These are phyloP conservation scores for Nesidiocoris tenuis DNA, from an alignment of 2,888 invertebrate species.

Conservation along the genomic window DNA sequence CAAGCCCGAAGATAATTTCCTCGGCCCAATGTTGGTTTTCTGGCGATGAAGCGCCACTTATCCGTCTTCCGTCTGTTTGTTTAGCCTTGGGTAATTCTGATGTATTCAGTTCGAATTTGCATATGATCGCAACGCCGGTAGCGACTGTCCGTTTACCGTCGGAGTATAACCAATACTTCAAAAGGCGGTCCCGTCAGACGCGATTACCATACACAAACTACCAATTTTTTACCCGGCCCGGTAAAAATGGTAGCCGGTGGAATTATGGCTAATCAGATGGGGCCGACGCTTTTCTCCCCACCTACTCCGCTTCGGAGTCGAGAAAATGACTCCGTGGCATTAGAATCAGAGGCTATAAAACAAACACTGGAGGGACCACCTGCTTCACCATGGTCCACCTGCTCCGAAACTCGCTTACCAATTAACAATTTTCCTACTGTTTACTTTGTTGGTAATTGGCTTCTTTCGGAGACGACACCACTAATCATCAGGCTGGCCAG, in stretches of 20 bases:
- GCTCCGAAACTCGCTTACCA: slow-evolving; percentile 15
- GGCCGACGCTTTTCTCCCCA: slow-evolving; percentile 7
- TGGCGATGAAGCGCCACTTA: background rate
- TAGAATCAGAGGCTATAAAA: slow-evolving; percentile 23
- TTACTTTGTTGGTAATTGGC: slow-evolving; percentile 36
- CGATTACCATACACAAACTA: background rate
- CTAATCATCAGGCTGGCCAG: slow-evolving; percentile 25
- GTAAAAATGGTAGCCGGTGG: background rate
- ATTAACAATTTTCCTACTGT: slow-evolving; percentile 43
- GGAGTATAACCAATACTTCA: background rate
- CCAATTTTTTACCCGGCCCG: background rate
- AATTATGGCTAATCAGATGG: slow-evolving; percentile 3
- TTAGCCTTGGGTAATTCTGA: background rate
- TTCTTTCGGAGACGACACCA: slow-evolving; percentile 39
- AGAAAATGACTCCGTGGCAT: slow-evolving; percentile 9
- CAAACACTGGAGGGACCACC: slow-evolving; percentile 31
- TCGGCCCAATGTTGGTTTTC: background rate
- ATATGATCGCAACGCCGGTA: background rate
- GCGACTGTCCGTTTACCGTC: background rate
- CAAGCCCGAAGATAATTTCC: background rate
- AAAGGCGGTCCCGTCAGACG: background rate
- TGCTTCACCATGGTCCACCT: slow-evolving; percentile 30
- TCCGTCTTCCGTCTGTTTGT: background rate
- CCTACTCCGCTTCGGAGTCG: background rate
- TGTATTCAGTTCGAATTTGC: background rate